Conservation (phyloP, 1,140 invertebrate species). For the Nebria ingens region DNA sequence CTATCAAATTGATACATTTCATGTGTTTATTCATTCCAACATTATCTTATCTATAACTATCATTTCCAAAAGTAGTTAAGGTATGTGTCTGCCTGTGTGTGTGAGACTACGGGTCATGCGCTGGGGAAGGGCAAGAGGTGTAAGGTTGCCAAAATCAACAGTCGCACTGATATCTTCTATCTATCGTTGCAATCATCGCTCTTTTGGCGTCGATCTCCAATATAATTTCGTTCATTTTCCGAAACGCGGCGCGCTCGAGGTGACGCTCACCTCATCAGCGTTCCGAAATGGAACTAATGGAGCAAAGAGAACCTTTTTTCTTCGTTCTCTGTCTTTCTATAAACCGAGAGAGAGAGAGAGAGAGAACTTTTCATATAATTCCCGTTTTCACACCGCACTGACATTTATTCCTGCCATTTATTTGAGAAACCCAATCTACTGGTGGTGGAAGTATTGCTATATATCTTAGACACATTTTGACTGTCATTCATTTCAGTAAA, state of each 20-base stretch:
- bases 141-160: neutral
- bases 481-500: too few species aligned
- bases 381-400: slow-evolving; percentile 19
- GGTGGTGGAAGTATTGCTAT: too few species aligned
- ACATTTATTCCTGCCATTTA: slow-evolving; percentile 24
- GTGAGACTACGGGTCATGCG: too few species aligned
- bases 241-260: slow-evolving; percentile 17
- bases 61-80: too few species aligned
- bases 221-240: slow-evolving; percentile 15
- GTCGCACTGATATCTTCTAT: neutral
- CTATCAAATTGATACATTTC: too few species aligned
- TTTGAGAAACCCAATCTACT: slow-evolving; percentile 22
- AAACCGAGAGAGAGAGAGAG: too few species aligned
- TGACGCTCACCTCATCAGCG: slow-evolving; percentile 17
- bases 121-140: too few species aligned
- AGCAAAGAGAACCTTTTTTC: slow-evolving; percentile 13
- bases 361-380: neutral
- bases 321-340: too few species aligned
- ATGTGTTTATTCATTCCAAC: too few species aligned
- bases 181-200: neutral
- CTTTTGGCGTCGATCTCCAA: neutral
- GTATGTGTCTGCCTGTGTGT: too few species aligned
- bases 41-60: too few species aligned
- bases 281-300: slow-evolving; percentile 14
- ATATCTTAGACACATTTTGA: too few species aligned